A percentile compares a stretch with the other conserved stretches of the same genome.
Evolutionary conservation across 2,113 vertebrate species (phyloP).

Genomic region (Zosterops borbonicus): DNA sequence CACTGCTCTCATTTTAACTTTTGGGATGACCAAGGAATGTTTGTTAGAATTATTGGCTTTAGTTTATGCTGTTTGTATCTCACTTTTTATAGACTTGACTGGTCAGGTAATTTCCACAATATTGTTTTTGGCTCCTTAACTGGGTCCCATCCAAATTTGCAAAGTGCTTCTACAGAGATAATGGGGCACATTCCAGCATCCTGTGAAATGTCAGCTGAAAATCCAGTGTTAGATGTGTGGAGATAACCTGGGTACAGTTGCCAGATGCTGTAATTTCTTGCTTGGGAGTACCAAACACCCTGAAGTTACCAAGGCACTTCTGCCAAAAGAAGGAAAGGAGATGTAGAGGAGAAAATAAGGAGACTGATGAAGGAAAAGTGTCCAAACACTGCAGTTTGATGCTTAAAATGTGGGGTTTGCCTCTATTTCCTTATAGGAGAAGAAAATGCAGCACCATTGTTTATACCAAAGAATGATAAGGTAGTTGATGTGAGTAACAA

Average conservation of each 20-base stretch:
- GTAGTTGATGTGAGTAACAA: not conserved
- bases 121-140: conserved; percentile 25
- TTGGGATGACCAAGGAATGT: not conserved
- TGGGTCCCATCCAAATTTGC: not conserved
- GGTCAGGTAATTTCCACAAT: conserved; percentile 38
- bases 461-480: not conserved
- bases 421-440: not conserved
- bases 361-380: not conserved
- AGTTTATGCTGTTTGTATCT: not conserved
- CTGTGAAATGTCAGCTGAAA: not conserved
- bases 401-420: not conserved
- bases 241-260: not conserved
- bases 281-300: not conserved
- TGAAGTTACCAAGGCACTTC: not conserved
- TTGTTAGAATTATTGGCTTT: not conserved
- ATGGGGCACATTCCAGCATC: not conserved
- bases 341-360: not conserved
- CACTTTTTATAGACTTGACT: conserved; percentile 16
- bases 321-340: not conserved
- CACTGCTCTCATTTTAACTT: not conserved
- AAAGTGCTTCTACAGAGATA: conserved; percentile 14
- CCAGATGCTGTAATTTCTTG: not conserved
- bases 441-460: not conserved
- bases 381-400: too few species aligned
- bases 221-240: not conserved